Percentiles rank a stretch among this genome's conserved stretches.
Evolutionary conservation across 2,797 vertebrate genomes (phyloP).

Genomic region (Parauchenoglanis punctatus): DNA sequence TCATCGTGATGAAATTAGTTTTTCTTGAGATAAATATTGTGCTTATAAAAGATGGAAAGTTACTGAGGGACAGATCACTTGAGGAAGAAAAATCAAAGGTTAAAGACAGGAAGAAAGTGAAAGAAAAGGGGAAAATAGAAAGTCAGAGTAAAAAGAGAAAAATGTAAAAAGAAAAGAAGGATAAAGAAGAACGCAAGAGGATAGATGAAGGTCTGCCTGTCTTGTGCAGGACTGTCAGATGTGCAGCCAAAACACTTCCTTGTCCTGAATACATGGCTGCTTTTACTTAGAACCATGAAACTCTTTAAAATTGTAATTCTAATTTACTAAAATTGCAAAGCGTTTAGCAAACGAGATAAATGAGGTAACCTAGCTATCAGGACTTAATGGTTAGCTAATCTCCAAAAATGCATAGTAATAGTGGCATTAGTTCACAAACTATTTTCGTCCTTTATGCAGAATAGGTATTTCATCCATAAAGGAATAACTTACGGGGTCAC

Average conservation of each 20-base stretch:
- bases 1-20: not conserved
- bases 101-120: not conserved
- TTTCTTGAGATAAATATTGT: not conserved
- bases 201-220: not conserved
- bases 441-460: not conserved
- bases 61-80: not conserved
- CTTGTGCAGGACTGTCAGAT: not conserved
- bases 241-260: not conserved
- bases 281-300: not conserved
- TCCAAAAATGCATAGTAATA: not conserved
- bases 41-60: not conserved
- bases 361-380: not conserved
- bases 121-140: not conserved
- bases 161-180: not conserved
- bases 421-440: not conserved
- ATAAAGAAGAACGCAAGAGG: not conserved
- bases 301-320: not conserved
- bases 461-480: not conserved
- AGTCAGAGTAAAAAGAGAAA: not conserved
- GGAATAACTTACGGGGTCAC: constrained; percentile 65
- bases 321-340: not conserved
- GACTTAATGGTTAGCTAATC: not conserved
- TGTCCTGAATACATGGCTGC: not conserved
- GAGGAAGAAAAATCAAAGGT: not conserved
- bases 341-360: not conserved